phyloP scores from a whole-genome alignment of 1,140 invertebrate genomes.

The Leucophenga varia region DNA sequence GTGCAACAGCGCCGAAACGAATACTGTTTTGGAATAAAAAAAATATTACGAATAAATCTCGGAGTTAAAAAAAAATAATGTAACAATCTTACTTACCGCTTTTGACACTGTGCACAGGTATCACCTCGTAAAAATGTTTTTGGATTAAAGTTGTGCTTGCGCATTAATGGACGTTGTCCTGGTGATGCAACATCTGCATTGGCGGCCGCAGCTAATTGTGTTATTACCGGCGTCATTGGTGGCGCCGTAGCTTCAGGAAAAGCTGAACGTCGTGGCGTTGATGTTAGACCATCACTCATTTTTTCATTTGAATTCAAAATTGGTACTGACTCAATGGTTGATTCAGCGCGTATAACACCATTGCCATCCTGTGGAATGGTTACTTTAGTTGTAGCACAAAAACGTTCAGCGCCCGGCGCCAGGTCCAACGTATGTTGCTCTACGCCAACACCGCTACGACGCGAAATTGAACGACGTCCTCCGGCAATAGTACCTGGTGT shows the following conservation, averaged over 20 bases:
- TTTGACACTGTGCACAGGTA: constrained; percentile 78
- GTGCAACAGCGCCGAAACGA: constrained; percentile 70
- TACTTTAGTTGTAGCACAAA: constrained; percentile 71
- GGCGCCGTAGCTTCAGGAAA: constrained; percentile 7
- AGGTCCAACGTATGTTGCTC: constrained; percentile 30
- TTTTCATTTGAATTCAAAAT: constrained; percentile 14
- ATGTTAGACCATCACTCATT: neutral
- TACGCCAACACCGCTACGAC: constrained; percentile 4
- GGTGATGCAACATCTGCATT: no score
- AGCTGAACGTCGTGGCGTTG: constrained; percentile 9
- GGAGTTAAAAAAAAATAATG: constrained; percentile 3
- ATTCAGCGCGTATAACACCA: constrained; percentile 63
- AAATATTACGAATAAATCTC: neutral
- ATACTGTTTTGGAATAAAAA: constrained; percentile 59
- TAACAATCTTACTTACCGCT: constrained; percentile 60
- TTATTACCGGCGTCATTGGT: constrained; percentile 7
- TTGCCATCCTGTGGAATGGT: constrained; percentile 62
- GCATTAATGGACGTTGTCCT: no score
- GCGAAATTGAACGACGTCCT: constrained; percentile 6
- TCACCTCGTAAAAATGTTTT: constrained; percentile 85
- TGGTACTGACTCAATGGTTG: constrained; percentile 65
- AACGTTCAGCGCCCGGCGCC: constrained; percentile 58
- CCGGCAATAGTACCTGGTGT: neutral
- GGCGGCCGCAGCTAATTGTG: no score
- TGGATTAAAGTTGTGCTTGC: constrained; percentile 71